These are phyloP conservation scores for Tinamus guttatus DNA, from an alignment of 2,113 vertebrate species.

Conservation along the genomic window DNA sequence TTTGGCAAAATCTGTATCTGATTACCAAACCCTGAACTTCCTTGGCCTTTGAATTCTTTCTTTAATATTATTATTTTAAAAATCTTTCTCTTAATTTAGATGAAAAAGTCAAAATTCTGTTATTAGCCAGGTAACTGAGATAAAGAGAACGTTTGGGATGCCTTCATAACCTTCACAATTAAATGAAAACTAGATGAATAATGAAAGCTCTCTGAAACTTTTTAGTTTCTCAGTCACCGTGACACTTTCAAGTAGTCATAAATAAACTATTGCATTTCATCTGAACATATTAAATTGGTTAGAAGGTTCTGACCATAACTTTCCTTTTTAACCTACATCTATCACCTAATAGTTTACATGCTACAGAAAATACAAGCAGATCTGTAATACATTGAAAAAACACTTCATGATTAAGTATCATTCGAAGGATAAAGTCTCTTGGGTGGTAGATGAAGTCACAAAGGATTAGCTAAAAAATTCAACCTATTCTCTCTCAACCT, in stretches of 20 bases:
- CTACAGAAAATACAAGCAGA: not conserved
- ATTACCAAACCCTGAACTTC: slow-evolving; percentile 8
- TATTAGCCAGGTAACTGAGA: slow-evolving; percentile 15
- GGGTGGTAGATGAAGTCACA: not conserved
- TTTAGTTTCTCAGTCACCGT: not conserved
- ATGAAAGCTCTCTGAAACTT: not conserved
- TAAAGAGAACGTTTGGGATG: not conserved
- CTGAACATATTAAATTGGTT: not conserved
- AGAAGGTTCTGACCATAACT: not conserved
- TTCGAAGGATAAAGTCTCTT: not conserved
- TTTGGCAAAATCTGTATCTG: not conserved
- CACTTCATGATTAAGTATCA: not conserved
- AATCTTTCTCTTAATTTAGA: not conserved
- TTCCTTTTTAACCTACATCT: not conserved
- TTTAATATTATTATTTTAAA: slow-evolving; percentile 11
- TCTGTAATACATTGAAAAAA: not conserved
- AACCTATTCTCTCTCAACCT: not conserved
- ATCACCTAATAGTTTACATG: not conserved
- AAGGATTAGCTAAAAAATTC: not conserved
- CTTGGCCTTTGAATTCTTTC: slow-evolving; percentile 11
- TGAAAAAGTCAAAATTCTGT: not conserved
- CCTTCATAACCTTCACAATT: not conserved
- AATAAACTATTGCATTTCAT: not conserved
- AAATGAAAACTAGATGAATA: not conserved
- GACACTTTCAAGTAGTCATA: not conserved